Evolutionary conservation across 2,113 vertebrate species (phyloP), one percentile per base, ranked within the genome.

Genomic region (Phalacrocorax pelagicus): DNA sequence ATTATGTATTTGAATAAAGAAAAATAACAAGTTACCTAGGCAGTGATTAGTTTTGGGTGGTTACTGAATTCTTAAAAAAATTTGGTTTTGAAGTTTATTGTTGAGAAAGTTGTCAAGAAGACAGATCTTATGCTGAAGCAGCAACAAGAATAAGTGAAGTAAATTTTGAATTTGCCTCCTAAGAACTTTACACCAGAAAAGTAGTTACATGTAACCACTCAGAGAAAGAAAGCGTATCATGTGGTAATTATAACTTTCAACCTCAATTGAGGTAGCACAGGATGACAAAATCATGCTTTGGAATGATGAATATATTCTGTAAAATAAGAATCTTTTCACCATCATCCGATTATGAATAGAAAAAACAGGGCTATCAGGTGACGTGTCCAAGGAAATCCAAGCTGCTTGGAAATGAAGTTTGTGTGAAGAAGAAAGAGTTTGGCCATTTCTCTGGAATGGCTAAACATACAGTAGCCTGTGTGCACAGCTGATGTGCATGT

Each of bases 241-340:
- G 24, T 69, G 40, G n/a, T 66, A 86, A 89, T 89, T 89, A 71
- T 51, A 89, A 44, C 51, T 72, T 91, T 96, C 89, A 91, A 2
- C 38, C 15, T 91, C 72, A 61, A 59, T 94, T 91, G 84, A 86
- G 63, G 86, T 89, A 91, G 92, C 95, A 74, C 14, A 67, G 10
- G n/a, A 84, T 94, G 81, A 96, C n/a, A 95, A 92, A 91, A 84
- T 81, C 83, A 86, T 95, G 88, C 72, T 86, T 88, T 70, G 86
- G 42, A 94, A 91, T 54, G 13, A 92, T 61, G 51, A 90, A 65
- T 65, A 42, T 49, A 21, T 91, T 86, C 61, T 91, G 65, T 74
- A 92, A 97, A 96, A 81, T 73, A 78, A 92, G 58, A 87, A 95
- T 63, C n/a, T 92, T 59, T 71, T 85, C 74, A 86, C 32, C 40